A percentile compares a stretch with the other conserved stretches of the same genome.
Evolutionary conservation across 1,140 invertebrate genomes (phyloP).

Genomic region (Myzus persicae): DNA sequence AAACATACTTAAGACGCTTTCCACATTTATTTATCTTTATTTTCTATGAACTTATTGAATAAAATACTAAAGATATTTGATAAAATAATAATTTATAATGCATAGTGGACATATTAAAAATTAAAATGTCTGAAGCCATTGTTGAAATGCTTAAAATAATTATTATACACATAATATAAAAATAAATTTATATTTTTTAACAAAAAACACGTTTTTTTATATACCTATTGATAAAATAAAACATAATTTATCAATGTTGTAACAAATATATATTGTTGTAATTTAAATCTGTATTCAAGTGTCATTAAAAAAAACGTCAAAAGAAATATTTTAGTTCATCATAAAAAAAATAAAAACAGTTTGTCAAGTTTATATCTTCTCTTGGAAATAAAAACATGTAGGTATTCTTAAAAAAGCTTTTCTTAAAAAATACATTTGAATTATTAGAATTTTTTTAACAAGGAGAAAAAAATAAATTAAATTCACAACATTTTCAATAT

Average conservation of each 20-base stretch:
- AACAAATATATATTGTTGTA: not conserved
- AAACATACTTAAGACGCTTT: not conserved
- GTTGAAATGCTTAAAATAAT: not conserved
- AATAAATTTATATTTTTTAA: not conserved
- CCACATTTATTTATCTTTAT: not conserved
- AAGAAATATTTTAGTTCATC: not conserved
- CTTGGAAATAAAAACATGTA: not conserved
- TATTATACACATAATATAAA: not conserved
- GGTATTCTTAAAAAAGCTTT: not conserved
- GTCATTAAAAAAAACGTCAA: not conserved
- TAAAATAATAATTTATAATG: not conserved
- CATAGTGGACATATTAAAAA: not conserved
- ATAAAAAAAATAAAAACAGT: not conserved
- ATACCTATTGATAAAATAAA: not conserved
- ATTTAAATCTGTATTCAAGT: slow-evolving; percentile 6
- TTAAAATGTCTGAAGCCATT: not conserved
- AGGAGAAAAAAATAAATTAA: not conserved
- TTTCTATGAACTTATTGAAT: not conserved
- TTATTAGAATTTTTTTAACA: not conserved
- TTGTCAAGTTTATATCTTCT: not conserved
- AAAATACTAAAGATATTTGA: not conserved
- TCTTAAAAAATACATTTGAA: not conserved
- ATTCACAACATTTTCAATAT: not conserved
- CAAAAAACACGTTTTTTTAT: not conserved
- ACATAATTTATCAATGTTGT: not conserved